Evolutionary conservation across 2,888 invertebrate species (phyloP).

Genomic region (Orchesella flavescens): DNA sequence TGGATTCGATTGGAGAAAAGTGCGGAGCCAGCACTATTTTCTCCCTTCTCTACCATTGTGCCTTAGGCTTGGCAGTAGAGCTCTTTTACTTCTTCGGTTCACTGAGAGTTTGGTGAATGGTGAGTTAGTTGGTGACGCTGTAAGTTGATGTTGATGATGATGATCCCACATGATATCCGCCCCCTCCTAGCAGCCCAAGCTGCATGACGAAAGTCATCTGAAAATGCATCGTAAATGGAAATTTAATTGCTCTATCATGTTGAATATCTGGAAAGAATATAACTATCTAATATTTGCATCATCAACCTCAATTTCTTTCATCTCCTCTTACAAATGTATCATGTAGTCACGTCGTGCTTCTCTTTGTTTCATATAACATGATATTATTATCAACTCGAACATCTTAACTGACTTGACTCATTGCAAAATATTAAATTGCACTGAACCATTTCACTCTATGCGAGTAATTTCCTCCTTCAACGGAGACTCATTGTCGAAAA

Average conservation of each 20-base stretch:
- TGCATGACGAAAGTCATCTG: conserved; percentile 52
- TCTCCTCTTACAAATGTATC: too few relatives aligned
- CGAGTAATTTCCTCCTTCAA: not conserved
- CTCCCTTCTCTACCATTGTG: conserved; percentile 36
- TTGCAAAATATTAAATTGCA: not conserved
- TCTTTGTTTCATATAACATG: not conserved
- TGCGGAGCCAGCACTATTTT: conserved; percentile 58
- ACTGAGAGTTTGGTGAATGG: conserved; percentile 8
- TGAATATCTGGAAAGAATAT: not conserved
- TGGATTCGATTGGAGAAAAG: conserved; percentile 61
- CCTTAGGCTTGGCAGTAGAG: not conserved
- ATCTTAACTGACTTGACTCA: not conserved
- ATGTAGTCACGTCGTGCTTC: not conserved
- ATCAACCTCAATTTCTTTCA: not conserved
- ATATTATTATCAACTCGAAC: not conserved
- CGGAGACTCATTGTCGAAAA: not conserved
- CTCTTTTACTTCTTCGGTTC: not conserved
- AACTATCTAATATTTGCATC: not conserved
- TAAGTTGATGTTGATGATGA: conserved; percentile 32
- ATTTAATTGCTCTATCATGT: conserved; percentile 43
- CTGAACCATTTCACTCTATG: too few relatives aligned
- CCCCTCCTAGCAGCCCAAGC: conserved; percentile 40
- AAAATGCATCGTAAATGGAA: conserved; percentile 59
- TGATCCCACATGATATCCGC: conserved; percentile 56
- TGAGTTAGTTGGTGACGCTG: conserved; percentile 41